Evolutionary conservation across 2,888 invertebrate genomes (phyloP).

Genomic region (Drosophila gaucha): DNA sequence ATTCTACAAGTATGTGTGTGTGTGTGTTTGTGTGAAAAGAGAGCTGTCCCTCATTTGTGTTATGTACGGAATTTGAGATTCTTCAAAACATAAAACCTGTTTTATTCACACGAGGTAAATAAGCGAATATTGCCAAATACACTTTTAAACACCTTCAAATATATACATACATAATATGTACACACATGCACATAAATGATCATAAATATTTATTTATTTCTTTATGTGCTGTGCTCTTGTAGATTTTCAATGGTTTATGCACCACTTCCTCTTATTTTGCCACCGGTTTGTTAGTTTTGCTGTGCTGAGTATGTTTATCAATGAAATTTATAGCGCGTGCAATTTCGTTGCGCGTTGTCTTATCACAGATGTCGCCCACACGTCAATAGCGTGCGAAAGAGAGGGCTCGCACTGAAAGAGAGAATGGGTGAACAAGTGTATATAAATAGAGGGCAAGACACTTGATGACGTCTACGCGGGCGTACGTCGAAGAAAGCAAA

Average conservation of each 20-base stretch:
- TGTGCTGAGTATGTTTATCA: constrained; percentile 48
- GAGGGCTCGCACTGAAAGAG: not conserved
- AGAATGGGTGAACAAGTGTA: not conserved
- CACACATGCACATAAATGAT: not conserved
- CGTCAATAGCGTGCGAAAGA: constrained; percentile 12
- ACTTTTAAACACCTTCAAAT: not conserved
- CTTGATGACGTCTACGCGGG: constrained; percentile 49
- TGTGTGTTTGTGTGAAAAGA: not conserved
- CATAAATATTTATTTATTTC: constrained; percentile 32
- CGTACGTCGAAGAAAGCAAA: constrained; percentile 26
- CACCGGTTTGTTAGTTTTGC: constrained; percentile 14
- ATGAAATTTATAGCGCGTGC: constrained; percentile 63
- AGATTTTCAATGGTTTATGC: constrained; percentile 55
- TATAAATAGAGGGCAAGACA: constrained; percentile 9
- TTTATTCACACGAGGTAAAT: constrained; percentile 3
- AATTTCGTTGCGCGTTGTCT: constrained; percentile 45
- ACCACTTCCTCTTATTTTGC: constrained; percentile 52
- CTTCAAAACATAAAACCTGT: constrained; percentile 10
- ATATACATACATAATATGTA: not conserved
- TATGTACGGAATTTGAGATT: constrained; percentile 3
- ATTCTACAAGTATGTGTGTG: not conserved
- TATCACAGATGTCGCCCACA: constrained; percentile 31
- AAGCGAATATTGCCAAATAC: constrained; percentile 22
- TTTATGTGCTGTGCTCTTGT: constrained; percentile 14
- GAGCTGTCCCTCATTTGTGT: constrained; percentile 11